Evolutionary conservation across 2,113 vertebrate genomes (phyloP), one percentile per base, ranked within the genome.

Genomic region (Argyrosomus japonicus): DNA sequence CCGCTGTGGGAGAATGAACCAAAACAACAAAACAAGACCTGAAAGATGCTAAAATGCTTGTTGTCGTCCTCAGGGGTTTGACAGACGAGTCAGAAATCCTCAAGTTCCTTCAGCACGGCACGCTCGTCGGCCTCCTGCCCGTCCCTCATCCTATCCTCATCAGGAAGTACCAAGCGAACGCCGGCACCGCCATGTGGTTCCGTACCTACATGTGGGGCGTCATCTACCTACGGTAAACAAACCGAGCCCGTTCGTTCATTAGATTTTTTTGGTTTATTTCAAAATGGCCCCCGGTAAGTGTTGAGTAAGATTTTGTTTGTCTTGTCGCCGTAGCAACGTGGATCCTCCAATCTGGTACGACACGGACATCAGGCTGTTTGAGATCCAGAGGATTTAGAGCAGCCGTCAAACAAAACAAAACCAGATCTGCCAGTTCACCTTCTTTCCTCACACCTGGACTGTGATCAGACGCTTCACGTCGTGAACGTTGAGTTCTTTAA

Each of bases 101-200:
- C 19, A 96, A 96, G 70, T 99, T 99, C 94, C 94, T 99, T 62
- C 98, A 99, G 91, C 98, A 99, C 0, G 98, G 98, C 57, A 99
- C 98, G 0, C 92, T 99, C 77, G 98, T 99, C 84, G 98, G 98
- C n/a, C 95, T 99, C 40, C 94, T 99, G 19, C 98, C 98, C 0
- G 97, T 99, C 47, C 98, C 98, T n/a, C 98, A 99, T 83, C 98
- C 98, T 84, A 99, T 99, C 89, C 96, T 99, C 65, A 99, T 99
- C 90, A 96, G 98, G 86, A 99, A 99, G 92, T 99, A 99, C 95
- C 98, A 99, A 89, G 97, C 97, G 21, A 99, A 99, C 83, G 94
- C 97, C 0, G 97, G 97, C 91, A 99, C 98, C 0, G 96, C 97
- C 91, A 96, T 96, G 96, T 99, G 98, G 98, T 99, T 99, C 93